A percentile compares a stretch with the other conserved stretches of the same genome.
Conservation (phyloP, 2,113 vertebrate genomes). For the Phalacrocorax pelagicus region DNA sequence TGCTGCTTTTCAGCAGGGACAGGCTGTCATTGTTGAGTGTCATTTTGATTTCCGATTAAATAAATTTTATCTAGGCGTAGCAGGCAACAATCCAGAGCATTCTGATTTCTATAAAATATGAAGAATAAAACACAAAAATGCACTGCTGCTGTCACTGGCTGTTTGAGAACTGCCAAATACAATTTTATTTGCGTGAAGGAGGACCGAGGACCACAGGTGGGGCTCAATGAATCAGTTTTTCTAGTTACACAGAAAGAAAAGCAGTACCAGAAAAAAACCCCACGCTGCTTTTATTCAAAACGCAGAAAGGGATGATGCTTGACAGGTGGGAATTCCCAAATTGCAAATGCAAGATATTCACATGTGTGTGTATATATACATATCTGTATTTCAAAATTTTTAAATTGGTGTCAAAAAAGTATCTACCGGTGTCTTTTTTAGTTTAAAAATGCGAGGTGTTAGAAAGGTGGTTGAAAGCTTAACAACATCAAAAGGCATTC, state of each 20-base stretch:
- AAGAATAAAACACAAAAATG: not conserved
- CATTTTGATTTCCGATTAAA: not conserved
- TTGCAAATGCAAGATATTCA: not conserved
- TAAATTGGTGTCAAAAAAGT: not conserved
- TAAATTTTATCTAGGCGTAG: not conserved
- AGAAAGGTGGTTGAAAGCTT: not conserved
- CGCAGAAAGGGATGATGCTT: not conserved
- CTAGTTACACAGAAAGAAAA: not conserved
- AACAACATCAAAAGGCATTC: not conserved
- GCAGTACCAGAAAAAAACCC: not conserved
- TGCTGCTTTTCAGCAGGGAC: not conserved
- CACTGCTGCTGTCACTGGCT: not conserved
- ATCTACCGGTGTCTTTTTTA: not conserved
- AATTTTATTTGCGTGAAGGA: not conserved
- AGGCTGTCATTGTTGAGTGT: not conserved
- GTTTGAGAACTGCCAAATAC: not conserved
- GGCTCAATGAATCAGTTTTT: not conserved
- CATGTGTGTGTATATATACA: rapidly evolving
- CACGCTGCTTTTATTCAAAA: not conserved
- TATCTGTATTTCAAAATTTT: not conserved
- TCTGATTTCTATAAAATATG: not conserved
- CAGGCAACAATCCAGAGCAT: not conserved
- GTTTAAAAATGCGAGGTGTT: not conserved
- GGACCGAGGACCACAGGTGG: not conserved
- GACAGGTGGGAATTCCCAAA: not conserved